Base-by-base conservation (phyloP, 2,888 invertebrate species). In the Phorcus lineatus region DNA sequence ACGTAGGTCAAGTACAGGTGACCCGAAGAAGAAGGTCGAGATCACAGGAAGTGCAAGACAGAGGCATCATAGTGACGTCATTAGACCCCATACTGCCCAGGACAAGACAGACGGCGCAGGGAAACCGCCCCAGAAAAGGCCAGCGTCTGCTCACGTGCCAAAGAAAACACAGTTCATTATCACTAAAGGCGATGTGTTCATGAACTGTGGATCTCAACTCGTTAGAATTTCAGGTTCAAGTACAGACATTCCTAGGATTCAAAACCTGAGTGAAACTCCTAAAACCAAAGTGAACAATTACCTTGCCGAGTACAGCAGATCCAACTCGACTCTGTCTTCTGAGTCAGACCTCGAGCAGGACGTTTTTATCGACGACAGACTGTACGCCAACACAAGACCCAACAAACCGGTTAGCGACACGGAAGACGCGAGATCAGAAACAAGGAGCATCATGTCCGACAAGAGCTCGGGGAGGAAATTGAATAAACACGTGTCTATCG, bases 31-130 rank as follows among this genome's bases (percentile, higher is more conserved):
- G 57, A 57, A 24, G 22, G 57, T 57, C 57, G 24, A 57, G 7
- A 19, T 22, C 24, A 22, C 3, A 19, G 36, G 19, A 16, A 36
- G 17, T 40, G 70, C 31, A 9, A 70, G 70, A 19, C 70, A 70
- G 40, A 31, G 70, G 19, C 70, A 70, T 70, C 70, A 70, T n/a
- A 70, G 70, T 19, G 70, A 70, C 11, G 31, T 36, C 40, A n/a
- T 70, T 17, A 31, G 70, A 11, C 70, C 70, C 19, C 70, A 70
- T 40, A 70, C 70, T 16, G 70, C 70, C 19, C 36, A 36, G 31
- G 70, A 40, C 40, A 31, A 70, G 40, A 70, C 70, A 16, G 36
- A 19, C 36, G 19, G 31, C n/a, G 36, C 70, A n/a, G n/a, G 19
- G 40, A 70, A 70, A 36, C 70, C 28, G 36, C 19, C n/a, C 2